These are phyloP conservation scores for Orchesella flavescens DNA, from an alignment of 2,888 invertebrate species.

Conservation along the genomic window DNA sequence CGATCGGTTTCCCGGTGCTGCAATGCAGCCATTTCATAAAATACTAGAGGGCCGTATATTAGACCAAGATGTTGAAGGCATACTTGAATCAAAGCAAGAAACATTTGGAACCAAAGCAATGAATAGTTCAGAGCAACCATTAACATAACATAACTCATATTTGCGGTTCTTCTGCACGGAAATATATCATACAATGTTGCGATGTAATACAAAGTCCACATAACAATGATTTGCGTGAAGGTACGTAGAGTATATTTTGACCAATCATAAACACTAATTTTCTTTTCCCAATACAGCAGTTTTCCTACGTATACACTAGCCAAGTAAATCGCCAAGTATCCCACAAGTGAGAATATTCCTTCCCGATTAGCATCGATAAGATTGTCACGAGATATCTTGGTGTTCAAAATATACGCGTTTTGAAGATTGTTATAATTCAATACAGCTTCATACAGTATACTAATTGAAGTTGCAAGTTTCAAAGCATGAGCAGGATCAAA, in stretches of 20 bases:
- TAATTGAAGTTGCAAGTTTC: conserved; percentile 77
- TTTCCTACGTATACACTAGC: conserved; percentile 81
- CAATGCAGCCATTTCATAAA: conserved; percentile 63
- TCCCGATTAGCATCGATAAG: conserved; percentile 91
- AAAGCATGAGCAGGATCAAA: conserved; percentile 77
- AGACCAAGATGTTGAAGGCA: conserved; percentile 64
- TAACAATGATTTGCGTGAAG: conserved; percentile 58
- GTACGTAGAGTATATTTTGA: conserved; percentile 60
- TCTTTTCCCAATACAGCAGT: conserved; percentile 74
- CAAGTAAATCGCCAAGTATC: conserved; percentile 89
- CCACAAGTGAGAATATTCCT: conserved; percentile 88
- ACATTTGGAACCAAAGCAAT: conserved; percentile 76
- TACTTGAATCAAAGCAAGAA: conserved; percentile 58
- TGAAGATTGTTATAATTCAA: conserved; percentile 79
- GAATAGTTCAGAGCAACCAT: conserved; percentile 80
- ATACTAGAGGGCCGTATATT: conserved; percentile 68
- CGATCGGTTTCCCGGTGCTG: conserved; percentile 32
- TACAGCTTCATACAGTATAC: conserved; percentile 81
- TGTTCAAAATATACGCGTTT: conserved; percentile 81
- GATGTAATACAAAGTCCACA: conserved; percentile 69
- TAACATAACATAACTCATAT: conserved; percentile 87
- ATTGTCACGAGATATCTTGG: conserved; percentile 76
- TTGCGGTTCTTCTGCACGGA: conserved; percentile 86
- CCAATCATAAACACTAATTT: conserved; percentile 69
- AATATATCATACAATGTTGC: conserved; percentile 72